Base-by-base conservation (phyloP, 2,888 invertebrate genomes). In the Beris chalybata region DNA sequence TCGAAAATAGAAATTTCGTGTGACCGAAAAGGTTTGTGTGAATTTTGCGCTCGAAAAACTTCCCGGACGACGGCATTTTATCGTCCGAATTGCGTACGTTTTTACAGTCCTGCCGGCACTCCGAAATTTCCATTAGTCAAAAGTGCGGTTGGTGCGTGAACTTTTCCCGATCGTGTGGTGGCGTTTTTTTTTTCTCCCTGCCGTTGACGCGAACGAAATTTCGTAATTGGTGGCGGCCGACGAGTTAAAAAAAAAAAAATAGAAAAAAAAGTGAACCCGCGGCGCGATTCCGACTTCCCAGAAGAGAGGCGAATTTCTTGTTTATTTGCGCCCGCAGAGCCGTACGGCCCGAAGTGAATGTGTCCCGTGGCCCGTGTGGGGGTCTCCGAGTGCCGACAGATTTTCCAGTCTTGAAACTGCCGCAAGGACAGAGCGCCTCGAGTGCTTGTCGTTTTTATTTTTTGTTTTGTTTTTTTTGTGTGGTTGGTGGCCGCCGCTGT, bases 1-100 rank as follows among this genome's bases (percentile, higher is more conserved):
- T 74, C 73, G 69, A 73, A 70, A 72, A 70, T 69, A 61, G 71
- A 70, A 69, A 71, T 71, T 71, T 67, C 67, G 70, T 59, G 72
- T 72, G 70, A 72, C 71, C 44, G 47, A 55, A 38, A 61, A 61
- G 15, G 15, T 32, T 50, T 50, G 50, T 61, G 15, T 50, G 73
- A 67, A 71, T 74, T 74, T 72, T 71, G 71, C 70, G 71, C 64
- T 66, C 70, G 70, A 69, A 65, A 61, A 65, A 65, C 56, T 61
- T 59, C 59, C 44, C 13, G 56, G 38, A 22, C 48, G 54, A 22
- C 48, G 54, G 50, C n/a, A 52, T 48, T 55, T 55, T 32, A 45
- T 56, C 55, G 63, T 48, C 32, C 38, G 5, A 13, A 30, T 38
- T 32, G 12, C 4, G 45, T 29, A 3, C n/a, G 15, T 15, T 32